Percentiles rank a stretch among this genome's conserved stretches.
Evolutionary conservation across 1,140 invertebrate genomes (phyloP).

Genomic region (Drosophila sulfurigaster): DNA sequence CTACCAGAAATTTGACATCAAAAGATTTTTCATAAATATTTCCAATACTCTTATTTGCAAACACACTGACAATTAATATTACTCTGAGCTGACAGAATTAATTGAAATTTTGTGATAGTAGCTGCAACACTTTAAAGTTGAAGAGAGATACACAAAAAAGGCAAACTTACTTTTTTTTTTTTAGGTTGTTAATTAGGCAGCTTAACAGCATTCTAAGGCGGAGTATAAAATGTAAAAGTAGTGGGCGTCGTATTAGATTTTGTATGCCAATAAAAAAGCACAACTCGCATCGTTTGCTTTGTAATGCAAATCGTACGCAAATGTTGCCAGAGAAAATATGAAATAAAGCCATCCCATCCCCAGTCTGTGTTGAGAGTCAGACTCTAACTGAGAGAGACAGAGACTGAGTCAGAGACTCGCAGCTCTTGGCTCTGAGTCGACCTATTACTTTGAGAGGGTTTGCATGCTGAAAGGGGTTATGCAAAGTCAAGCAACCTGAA

Average conservation of each 20-base stretch:
- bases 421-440: slow-evolving; percentile 5
- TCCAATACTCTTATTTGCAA: not conserved
- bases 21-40: slow-evolving; percentile 45
- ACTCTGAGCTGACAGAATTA: not conserved
- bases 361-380: slow-evolving; percentile 14
- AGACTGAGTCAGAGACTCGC: slow-evolving; percentile 3
- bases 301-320: slow-evolving; percentile 78
- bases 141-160: not conserved
- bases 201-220: slow-evolving; percentile 31
- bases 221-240: slow-evolving; percentile 12
- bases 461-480: slow-evolving; percentile 69
- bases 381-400: not conserved
- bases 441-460: slow-evolving; percentile 67
- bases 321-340: slow-evolving; percentile 77
- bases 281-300: slow-evolving; percentile 58
- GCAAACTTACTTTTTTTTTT: slow-evolving; percentile 8
- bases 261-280: slow-evolving; percentile 54
- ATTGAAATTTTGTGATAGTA: slow-evolving; percentile 20
- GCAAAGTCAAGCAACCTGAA: slow-evolving; percentile 83
- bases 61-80: not conserved
- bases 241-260: slow-evolving; percentile 50
- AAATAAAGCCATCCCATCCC: slow-evolving; percentile 63
- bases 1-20: slow-evolving; percentile 29
- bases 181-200: slow-evolving; percentile 61
- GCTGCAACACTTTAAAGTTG: not conserved